phyloP scores from a whole-genome alignment of 1,140 invertebrate genomes.

The Lordiphosa mommai region DNA sequence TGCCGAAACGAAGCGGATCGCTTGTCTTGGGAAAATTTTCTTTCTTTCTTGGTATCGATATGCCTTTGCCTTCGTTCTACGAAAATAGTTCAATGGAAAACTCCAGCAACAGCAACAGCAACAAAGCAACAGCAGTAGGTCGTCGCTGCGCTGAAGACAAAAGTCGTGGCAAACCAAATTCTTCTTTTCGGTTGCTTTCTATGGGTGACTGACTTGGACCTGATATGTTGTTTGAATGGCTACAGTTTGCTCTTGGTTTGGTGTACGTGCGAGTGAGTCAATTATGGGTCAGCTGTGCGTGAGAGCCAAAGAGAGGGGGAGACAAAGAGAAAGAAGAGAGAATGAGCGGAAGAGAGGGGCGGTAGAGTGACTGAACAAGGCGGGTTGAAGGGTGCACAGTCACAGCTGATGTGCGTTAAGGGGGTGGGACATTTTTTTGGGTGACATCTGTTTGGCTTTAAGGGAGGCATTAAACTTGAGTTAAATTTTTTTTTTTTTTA shows the following conservation, averaged over 20 bases:
- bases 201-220: conserved; percentile 19
- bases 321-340: conserved; percentile 7
- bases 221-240: conserved; percentile 10
- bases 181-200: conserved; percentile 40
- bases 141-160: conserved; percentile 28
- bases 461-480: neutral
- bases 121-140: conserved; percentile 71
- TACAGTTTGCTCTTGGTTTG: conserved; percentile 17
- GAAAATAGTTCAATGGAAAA: conserved; percentile 75
- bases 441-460: conserved; percentile 9
- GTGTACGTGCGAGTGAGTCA: conserved; percentile 44
- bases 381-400: neutral
- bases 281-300: conserved; percentile 75
- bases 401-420: conserved; percentile 28
- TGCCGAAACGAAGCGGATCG: conserved; percentile 50
- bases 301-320: conserved; percentile 36
- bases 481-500: conserved; percentile 6
- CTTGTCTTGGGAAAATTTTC: conserved; percentile 57
- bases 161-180: conserved; percentile 29
- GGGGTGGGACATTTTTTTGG: conserved; percentile 1
- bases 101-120: conserved; percentile 31
- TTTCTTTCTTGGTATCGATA: conserved; percentile 40
- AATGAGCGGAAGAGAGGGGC: conserved; percentile 9
- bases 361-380: neutral
- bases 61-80: conserved; percentile 25